These are phyloP conservation scores for Chamaea fasciata DNA, from an alignment of 2,113 vertebrate genomes.

Conservation along the genomic window DNA sequence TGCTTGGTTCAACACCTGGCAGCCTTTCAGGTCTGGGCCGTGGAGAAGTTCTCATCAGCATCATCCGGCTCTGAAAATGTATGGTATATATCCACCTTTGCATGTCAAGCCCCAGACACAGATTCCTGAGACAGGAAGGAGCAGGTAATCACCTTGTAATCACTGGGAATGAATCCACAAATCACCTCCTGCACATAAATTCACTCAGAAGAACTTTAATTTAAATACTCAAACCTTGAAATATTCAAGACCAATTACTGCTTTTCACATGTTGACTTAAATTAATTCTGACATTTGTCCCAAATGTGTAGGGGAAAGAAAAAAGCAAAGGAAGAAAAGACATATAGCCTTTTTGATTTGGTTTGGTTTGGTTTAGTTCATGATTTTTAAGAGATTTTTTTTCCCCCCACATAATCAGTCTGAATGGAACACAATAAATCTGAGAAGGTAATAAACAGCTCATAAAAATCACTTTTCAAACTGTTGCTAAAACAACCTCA, in stretches of 20 bases:
- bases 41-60: background rate
- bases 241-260: background rate
- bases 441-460: conserved; percentile 58
- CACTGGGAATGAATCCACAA: background rate
- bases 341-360: background rate
- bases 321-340: background rate
- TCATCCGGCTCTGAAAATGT: background rate
- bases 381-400: background rate
- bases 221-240: background rate
- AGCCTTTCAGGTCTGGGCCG: background rate
- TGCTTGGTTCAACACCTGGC: background rate
- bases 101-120: background rate
- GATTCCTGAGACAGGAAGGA: background rate
- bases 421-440: conserved; percentile 50
- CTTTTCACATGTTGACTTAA: background rate
- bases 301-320: background rate
- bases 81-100: background rate
- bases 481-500: conserved; percentile 39
- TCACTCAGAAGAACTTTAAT: background rate
- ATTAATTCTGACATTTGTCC: background rate
- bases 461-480: conserved; percentile 59
- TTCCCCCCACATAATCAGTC: background rate
- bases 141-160: background rate
- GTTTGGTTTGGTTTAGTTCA: background rate
- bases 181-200: background rate